Evolutionary conservation across 2,888 invertebrate genomes (phyloP), one percentile per base, ranked within the genome.

Genomic region (Xestia sexstrigata): DNA sequence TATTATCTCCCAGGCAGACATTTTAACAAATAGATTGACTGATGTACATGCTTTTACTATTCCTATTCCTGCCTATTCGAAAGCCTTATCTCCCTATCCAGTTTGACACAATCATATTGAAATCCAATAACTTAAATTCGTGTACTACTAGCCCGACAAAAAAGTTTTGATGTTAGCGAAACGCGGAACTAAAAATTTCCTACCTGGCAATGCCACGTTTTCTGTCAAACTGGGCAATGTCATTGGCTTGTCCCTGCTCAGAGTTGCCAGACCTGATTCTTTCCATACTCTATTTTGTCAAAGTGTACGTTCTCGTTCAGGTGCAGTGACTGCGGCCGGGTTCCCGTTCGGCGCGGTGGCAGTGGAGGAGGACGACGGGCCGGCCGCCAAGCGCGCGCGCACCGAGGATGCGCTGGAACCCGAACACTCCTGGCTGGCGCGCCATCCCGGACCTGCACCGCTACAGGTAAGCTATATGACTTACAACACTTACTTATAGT

Each of bases 321-420:
- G 94, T 15, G 94, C 95, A 62, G 94, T 94, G 7, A 45, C 93
- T 42, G 84, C 75, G 7, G 72, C 65, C 6, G 89, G 88, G 17
- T 92, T 93, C 83, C 90, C 88, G 30, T 90, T 89, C 86, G 89
- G 85, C 55, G 78, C 93, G 90, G 77, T 81, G 63, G 67, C 90
- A 77, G 83, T 90, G 15, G 94, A 94, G 5, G 93, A 96, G 45
- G 98, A 98, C 35, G 99, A 99, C 78, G 99, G 98, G 89, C 99
- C 99, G 1, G 97, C 98, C 0, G 97, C 98, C 49, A 99, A 99
- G 96, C 98, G 99, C 92, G 96, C 98, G 81, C 97, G 99, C 83
- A 99, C 99, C 0, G 99, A 99, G 94, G 99, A 99, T 91, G 98
- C 98, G 68, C 97, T 99, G 15, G 98, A 99, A 86, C 98, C 99